Evolutionary conservation across 1,140 invertebrate genomes (phyloP).

Genomic region (Heliconius himera): DNA sequence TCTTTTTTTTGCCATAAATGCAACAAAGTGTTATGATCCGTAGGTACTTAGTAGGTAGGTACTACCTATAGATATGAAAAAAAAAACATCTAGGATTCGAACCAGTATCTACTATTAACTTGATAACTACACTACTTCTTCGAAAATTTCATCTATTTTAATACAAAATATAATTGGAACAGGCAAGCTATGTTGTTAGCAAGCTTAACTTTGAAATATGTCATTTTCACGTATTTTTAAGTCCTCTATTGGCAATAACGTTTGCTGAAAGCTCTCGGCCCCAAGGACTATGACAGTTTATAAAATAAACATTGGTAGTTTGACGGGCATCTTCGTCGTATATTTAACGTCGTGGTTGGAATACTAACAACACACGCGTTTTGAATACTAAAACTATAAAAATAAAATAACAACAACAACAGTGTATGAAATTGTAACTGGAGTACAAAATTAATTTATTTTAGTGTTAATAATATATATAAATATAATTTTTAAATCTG

Average conservation of each 20-base stretch:
- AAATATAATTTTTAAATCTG: too few relatives aligned
- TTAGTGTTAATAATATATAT: too few relatives aligned
- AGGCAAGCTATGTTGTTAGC: constrained; percentile 1
- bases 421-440: too few relatives aligned
- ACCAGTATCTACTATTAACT: too few relatives aligned
- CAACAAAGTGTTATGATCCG: too few relatives aligned
- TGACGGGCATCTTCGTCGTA: background rate
- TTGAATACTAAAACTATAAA: background rate
- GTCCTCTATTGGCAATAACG: background rate
- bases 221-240: constrained; percentile 6
- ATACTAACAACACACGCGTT: background rate
- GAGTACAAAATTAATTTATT: too few relatives aligned
- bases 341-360: background rate
- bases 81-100: too few relatives aligned
- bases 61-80: too few relatives aligned
- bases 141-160: background rate
- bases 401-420: background rate
- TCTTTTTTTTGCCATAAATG: too few relatives aligned
- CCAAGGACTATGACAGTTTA: background rate
- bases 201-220: constrained; percentile 3
- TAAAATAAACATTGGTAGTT: constrained; percentile 1
- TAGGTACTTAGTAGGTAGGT: too few relatives aligned
- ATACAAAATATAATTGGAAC: background rate
- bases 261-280: background rate
- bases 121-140: background rate